phyloP scores from a whole-genome alignment of 2,113 vertebrate species.

The Ceyx cyanopectus region DNA sequence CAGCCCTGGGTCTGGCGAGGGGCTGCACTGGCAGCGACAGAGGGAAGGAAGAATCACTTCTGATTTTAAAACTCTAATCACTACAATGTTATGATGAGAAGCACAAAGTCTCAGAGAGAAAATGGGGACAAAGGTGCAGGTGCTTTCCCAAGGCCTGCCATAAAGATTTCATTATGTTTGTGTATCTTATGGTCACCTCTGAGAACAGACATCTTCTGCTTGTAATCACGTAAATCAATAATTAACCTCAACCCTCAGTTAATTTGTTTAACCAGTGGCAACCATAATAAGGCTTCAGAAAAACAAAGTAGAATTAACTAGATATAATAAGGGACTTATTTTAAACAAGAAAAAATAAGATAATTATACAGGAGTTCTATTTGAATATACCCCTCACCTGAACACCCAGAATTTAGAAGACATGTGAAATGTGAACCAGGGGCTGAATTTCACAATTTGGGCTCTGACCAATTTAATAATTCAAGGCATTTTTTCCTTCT shows the following conservation, averaged over 20 bases:
- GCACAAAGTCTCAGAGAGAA: not conserved
- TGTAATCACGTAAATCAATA: not conserved
- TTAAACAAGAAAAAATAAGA: not conserved
- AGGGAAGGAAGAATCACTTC: not conserved
- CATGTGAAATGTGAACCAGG: not conserved
- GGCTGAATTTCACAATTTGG: not conserved
- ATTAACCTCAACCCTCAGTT: not conserved
- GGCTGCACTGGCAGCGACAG: not conserved
- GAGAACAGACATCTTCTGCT: accelerated
- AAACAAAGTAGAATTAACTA: not conserved
- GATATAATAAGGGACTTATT: not conserved
- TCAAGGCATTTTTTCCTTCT: not conserved
- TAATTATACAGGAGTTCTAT: not conserved
- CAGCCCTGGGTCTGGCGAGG: not conserved
- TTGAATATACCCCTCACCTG: not conserved
- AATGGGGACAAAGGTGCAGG: not conserved
- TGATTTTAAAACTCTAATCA: not conserved
- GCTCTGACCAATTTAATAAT: not conserved
- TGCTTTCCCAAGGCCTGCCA: not conserved
- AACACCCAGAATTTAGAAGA: not conserved
- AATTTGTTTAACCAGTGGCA: not conserved
- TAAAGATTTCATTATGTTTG: not conserved
- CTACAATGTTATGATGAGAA: not conserved
- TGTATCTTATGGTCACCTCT: not conserved
- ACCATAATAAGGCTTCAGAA: not conserved